phyloP scores from a whole-genome alignment of 2,888 invertebrate species.

The Melanostoma scalare region DNA sequence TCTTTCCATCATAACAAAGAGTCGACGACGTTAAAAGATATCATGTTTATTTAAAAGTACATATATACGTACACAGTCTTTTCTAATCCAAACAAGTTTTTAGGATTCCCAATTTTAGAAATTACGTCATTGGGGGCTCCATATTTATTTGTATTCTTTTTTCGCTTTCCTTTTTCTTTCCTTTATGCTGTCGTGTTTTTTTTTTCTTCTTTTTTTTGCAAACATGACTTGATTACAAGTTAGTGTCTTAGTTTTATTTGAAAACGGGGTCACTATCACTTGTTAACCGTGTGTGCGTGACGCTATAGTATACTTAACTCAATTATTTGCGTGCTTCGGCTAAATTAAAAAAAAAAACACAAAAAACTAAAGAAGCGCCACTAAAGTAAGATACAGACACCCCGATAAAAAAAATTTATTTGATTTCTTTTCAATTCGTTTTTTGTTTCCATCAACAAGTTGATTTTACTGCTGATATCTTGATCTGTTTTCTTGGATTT shows the following conservation, averaged over 20 bases:
- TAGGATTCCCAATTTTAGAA: constrained; percentile 62
- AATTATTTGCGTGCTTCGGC: constrained; percentile 45
- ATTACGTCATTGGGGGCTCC: constrained; percentile 59
- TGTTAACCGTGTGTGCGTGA: constrained; percentile 60
- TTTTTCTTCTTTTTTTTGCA: constrained; percentile 31
- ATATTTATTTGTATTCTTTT: constrained; percentile 27
- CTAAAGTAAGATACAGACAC: background rate
- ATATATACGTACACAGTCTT: background rate
- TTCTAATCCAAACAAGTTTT: constrained; percentile 56
- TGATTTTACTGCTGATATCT: constrained; percentile 3
- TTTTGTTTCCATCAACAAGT: constrained; percentile 21
- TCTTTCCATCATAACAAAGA: background rate
- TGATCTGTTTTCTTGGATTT: constrained; percentile 17
- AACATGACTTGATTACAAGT: constrained; percentile 50
- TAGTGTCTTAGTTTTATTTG: constrained; percentile 33
- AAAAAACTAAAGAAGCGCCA: constrained; percentile 42
- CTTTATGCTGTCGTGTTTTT: background rate
- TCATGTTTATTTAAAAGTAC: background rate
- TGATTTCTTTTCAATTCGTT: constrained; percentile 40
- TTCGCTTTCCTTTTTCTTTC: constrained; percentile 14
- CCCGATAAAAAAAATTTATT: constrained; percentile 21
- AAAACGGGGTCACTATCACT: constrained; percentile 69
- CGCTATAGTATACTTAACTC: constrained; percentile 28
- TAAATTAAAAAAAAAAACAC: constrained; percentile 22
- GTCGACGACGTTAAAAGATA: background rate